phyloP scores from a whole-genome alignment of 2,888 invertebrate genomes.

The Falcaria lacertinaria region DNA sequence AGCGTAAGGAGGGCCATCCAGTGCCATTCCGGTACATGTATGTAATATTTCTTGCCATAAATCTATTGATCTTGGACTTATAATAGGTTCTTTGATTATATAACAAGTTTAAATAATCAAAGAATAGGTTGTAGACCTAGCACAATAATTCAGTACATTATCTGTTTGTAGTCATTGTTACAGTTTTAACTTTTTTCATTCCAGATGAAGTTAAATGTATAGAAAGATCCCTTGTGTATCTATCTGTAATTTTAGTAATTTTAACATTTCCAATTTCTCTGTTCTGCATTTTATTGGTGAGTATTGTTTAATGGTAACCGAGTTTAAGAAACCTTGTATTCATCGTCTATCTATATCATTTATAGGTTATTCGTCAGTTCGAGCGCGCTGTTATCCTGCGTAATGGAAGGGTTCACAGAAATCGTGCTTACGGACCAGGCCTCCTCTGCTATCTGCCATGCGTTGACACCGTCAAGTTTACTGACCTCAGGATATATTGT shows the following conservation, averaged over 20 bases:
- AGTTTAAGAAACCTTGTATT: not conserved
- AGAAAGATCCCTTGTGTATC: conserved; percentile 32
- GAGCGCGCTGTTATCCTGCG: conserved; percentile 91
- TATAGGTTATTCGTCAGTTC: conserved; percentile 86
- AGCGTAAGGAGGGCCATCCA: not conserved
- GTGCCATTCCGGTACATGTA: not conserved
- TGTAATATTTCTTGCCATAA: not conserved
- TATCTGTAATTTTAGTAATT: conserved; percentile 34
- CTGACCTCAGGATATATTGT: conserved; percentile 92
- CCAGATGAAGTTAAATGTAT: conserved; percentile 29
- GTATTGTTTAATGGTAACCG: conserved; percentile 9
- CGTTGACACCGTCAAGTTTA: conserved; percentile 90
- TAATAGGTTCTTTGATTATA: too few species aligned
- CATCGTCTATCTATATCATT: not conserved
- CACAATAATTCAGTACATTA: too few species aligned
- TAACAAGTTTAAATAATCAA: too few species aligned
- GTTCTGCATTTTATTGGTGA: conserved; percentile 39
- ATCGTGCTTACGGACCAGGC: conserved; percentile 86
- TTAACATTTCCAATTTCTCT: conserved; percentile 46
- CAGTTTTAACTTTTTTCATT: conserved; percentile 11
- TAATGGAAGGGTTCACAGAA: conserved; percentile 84
- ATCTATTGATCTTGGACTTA: too few species aligned
- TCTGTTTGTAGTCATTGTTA: too few species aligned
- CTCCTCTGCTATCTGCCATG: conserved; percentile 94
- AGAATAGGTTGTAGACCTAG: too few species aligned